These are phyloP conservation scores for Drosophila arizonae DNA, from an alignment of 1,140 invertebrate genomes.

Conservation along the genomic window DNA sequence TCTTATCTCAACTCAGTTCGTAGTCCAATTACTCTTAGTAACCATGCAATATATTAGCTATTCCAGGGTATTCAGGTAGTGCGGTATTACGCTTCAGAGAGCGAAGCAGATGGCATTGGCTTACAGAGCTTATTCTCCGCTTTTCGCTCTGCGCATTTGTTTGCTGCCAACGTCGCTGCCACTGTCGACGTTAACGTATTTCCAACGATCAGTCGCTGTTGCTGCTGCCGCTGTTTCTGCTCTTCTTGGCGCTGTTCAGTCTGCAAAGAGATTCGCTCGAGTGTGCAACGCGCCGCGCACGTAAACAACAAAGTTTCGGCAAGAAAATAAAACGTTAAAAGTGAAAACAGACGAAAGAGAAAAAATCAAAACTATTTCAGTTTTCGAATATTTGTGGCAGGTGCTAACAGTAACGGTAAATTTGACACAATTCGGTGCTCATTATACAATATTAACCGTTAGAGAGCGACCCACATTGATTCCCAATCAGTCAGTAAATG, in stretches of 20 bases:
- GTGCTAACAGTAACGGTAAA: constrained; percentile 75
- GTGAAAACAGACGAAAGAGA: constrained; percentile 58
- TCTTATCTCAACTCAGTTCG: constrained; percentile 34
- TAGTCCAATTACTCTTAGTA: constrained; percentile 22
- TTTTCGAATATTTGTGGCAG: constrained; percentile 47
- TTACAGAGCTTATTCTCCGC: constrained; percentile 45
- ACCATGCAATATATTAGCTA: neutral
- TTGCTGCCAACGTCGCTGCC: constrained; percentile 6
- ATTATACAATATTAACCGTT: constrained; percentile 61
- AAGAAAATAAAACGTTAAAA: constrained; percentile 48
- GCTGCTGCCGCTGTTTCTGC: constrained; percentile 40
- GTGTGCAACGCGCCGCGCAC: constrained; percentile 55
- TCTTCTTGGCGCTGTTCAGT: constrained; percentile 56
- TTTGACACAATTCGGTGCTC: constrained; percentile 50
- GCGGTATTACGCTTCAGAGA: neutral
- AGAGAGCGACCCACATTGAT: constrained; percentile 51
- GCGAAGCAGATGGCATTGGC: constrained; percentile 61
- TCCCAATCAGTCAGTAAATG: neutral
- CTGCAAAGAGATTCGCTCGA: constrained; percentile 66
- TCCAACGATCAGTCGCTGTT: constrained; percentile 6
- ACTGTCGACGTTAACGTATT: constrained; percentile 13
- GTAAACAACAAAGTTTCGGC: constrained; percentile 12
- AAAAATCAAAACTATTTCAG: constrained; percentile 15
- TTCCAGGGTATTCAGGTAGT: neutral
- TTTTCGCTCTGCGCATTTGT: constrained; percentile 18